Conservation (phyloP, 2,888 invertebrate genomes). For the Rhamnusium bicolor region DNA sequence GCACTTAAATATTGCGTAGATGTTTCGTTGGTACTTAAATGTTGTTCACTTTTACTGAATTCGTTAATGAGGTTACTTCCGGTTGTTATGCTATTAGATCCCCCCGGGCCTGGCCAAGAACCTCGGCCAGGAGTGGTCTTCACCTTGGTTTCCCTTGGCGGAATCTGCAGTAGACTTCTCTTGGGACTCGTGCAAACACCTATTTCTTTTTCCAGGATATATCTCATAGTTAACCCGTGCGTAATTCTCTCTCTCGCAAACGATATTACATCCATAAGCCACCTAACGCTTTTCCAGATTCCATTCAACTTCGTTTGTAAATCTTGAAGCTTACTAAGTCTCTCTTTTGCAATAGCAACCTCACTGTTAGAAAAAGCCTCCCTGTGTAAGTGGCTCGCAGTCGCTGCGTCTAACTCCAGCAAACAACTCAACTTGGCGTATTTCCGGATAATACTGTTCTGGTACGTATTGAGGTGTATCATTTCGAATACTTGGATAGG, state of each 20-base stretch:
- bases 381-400: constrained; percentile 93
- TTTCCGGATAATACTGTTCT: constrained; percentile 89
- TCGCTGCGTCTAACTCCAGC: constrained; percentile 91
- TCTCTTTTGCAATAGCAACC: constrained; percentile 88
- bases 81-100: constrained; percentile 73
- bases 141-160: constrained; percentile 81
- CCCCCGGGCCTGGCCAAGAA: constrained; percentile 89
- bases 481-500: constrained; percentile 92
- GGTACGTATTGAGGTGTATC: constrained; percentile 97
- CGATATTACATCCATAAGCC: constrained; percentile 96
- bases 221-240: constrained; percentile 66
- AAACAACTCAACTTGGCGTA: constrained; percentile 95
- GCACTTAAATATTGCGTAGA: constrained; percentile 75
- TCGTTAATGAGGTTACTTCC: constrained; percentile 72
- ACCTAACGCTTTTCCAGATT: constrained; percentile 95
- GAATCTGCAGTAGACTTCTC: constrained; percentile 78
- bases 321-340: constrained; percentile 86
- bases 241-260: constrained; percentile 88
- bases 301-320: constrained; percentile 89
- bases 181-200: constrained; percentile 67
- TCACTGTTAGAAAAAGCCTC: constrained; percentile 96
- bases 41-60: constrained; percentile 89
- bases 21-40: constrained; percentile 75
- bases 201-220: constrained; percentile 70
- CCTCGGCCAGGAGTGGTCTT: constrained; percentile 86